Evolutionary conservation across 2,113 vertebrate genomes (phyloP), one percentile per base, ranked within the genome.

Genomic region (Camelus dromedarius): DNA sequence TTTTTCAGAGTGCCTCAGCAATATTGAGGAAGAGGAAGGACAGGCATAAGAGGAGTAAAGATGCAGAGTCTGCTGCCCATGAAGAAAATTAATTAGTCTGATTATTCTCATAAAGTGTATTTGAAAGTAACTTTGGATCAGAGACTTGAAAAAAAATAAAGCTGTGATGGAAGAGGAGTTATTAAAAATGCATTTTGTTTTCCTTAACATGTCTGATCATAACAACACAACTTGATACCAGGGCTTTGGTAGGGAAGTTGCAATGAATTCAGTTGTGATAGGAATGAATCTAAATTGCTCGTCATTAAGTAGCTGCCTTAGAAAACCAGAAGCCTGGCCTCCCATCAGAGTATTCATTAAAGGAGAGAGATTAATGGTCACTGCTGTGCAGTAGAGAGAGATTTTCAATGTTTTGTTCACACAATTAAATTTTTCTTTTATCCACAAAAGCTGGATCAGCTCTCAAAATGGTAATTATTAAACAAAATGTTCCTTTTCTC

Each of bases 141-240:
- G 58, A 66, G 24, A 92, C 38, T 32, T 80, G 64, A 54, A 73
- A 95, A 86, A 86, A 85, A 73, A 95, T 82, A 86, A 85, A 48
- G 14, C 32, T 85, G 6, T 46, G 76, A 85, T 12, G 14, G 72
- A 94, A 82, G 28, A 94, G 8, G 11, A 88, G 80, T 90, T 28
- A 80, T n/a, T 92, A 50, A 80, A 81, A 89, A 77, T 46, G 2
- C 5, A 70, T 48, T 75, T 76, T 64, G 32, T 87, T 91, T 84
- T 46, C 38, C 72, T 77, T n/a, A 94, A 20, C 12, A 22, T 38
- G 16, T 64, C 46, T 52, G 50, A 56, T 89, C 62, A 32, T 22
- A 79, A 66, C 7, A 56, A 38, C 30, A 13, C 28, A 77, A 92
- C 8, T 84, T 72, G 64, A 90, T 52, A 75, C 11, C 54, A 67